These are phyloP conservation scores for Heliconius aoede DNA, from an alignment of 2,888 invertebrate genomes.

Conservation along the genomic window DNA sequence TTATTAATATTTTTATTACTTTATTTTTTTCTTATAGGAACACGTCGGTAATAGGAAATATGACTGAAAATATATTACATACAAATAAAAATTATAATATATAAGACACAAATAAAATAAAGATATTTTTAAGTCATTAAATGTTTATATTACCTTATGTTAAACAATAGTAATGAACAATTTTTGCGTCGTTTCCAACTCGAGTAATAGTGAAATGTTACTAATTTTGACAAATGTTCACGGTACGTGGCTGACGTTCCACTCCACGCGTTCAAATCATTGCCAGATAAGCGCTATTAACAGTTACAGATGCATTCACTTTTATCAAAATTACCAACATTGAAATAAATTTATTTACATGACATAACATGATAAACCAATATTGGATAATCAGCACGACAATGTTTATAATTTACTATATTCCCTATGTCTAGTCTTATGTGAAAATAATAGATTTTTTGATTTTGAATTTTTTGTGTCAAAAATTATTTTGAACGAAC, in stretches of 20 bases:
- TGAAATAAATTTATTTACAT: not conserved
- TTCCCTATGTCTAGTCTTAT: not conserved
- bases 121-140: not conserved
- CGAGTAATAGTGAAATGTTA: slow-evolving; percentile 53
- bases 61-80: slow-evolving; percentile 36
- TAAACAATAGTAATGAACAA: slow-evolving; percentile 43
- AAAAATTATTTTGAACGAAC: slow-evolving; percentile 26
- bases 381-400: not conserved
- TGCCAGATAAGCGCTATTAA: slow-evolving; percentile 42
- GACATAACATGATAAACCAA: not conserved
- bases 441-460: not conserved
- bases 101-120: slow-evolving; percentile 6
- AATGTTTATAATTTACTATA: not conserved
- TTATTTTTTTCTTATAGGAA: not conserved
- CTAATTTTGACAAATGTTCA: slow-evolving; percentile 50
- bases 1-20: slow-evolving; percentile 21
- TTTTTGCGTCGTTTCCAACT: slow-evolving; percentile 46
- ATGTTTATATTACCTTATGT: slow-evolving; percentile 50
- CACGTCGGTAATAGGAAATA: not conserved
- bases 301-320: slow-evolving; percentile 36
- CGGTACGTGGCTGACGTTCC: slow-evolving; percentile 82
- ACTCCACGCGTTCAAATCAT: slow-evolving; percentile 78
- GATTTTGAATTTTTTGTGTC: not conserved
- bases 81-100: slow-evolving; percentile 27
- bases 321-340: not conserved